Conservation (phyloP, 2,113 vertebrate species). For the Thermophis baileyi region DNA sequence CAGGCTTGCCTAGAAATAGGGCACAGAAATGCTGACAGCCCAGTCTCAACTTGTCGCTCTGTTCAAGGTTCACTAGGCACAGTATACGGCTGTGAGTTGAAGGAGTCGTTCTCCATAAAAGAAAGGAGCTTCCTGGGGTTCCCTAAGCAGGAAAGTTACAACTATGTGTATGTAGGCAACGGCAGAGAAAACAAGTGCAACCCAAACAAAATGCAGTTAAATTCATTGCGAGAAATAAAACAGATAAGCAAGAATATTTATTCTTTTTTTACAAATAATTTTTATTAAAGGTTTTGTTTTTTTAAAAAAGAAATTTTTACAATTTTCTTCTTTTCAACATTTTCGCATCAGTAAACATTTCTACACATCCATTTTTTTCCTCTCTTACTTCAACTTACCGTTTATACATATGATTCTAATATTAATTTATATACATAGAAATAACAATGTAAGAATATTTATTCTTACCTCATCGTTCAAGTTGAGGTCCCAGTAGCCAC, state of each 20-base stretch:
- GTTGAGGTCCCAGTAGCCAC: neutral
- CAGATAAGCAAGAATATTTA: neutral
- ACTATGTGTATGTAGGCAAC: neutral
- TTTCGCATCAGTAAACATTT: too few relatives aligned
- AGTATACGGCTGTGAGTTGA: neutral
- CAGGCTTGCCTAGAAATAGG: neutral
- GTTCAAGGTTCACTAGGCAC: neutral
- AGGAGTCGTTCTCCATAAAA: neutral
- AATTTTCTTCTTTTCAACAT: too few relatives aligned
- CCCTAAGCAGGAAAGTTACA: neutral
- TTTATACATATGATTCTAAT: too few relatives aligned
- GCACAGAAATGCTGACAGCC: neutral
- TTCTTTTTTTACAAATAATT: too few relatives aligned
- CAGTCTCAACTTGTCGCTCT: neutral
- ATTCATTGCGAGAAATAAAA: neutral
- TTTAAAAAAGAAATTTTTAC: too few relatives aligned
- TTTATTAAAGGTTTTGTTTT: too few relatives aligned
- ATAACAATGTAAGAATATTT: neutral
- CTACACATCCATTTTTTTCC: too few relatives aligned
- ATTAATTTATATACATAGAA: too few relatives aligned
- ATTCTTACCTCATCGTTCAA: neutral
- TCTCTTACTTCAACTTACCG: too few relatives aligned
- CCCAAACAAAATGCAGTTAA: neutral
- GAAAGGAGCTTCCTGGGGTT: neutral
- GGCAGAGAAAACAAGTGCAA: neutral